phyloP scores from a whole-genome alignment of 1,140 invertebrate species.

The Drosophila mayri region DNA sequence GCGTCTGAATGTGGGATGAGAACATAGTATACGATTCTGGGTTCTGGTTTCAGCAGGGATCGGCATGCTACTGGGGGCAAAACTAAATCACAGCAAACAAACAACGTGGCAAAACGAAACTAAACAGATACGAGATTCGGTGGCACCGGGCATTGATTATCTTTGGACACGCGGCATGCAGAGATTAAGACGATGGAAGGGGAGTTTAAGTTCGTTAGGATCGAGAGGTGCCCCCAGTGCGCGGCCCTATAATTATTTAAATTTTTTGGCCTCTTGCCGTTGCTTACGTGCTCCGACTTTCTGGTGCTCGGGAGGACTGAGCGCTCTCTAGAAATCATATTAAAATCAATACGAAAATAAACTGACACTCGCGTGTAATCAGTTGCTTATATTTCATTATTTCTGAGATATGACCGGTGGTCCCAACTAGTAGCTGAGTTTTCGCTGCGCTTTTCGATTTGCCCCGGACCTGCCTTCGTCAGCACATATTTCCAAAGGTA shows the following conservation, averaged over 20 bases:
- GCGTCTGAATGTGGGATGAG: conserved; percentile 41
- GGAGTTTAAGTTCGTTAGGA: neutral
- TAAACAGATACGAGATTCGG: conserved; percentile 18
- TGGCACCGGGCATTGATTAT: conserved; percentile 9
- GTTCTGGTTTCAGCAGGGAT: conserved; percentile 3
- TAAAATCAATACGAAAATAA: conserved; percentile 60
- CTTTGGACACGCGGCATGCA: conserved; percentile 39
- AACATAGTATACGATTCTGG: conserved; percentile 31
- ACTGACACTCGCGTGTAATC: conserved; percentile 70
- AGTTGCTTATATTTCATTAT: conserved; percentile 67
- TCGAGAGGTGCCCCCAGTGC: conserved; percentile 7
- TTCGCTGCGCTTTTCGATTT: conserved; percentile 62
- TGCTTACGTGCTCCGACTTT: conserved; percentile 49
- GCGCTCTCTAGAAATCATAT: conserved; percentile 41
- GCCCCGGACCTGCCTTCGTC: conserved; percentile 37
- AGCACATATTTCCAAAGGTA: conserved; percentile 70
- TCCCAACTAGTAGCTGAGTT: conserved; percentile 1
- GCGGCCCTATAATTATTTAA: neutral
- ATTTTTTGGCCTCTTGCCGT: conserved; percentile 10
- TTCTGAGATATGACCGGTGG: conserved; percentile 47
- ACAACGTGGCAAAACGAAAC: conserved; percentile 42
- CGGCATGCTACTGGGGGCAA: conserved; percentile 42
- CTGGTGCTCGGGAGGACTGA: conserved; percentile 53
- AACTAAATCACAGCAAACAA: conserved; percentile 47
- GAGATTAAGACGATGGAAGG: conserved; percentile 11